Conservation (phyloP, 1,140 invertebrate genomes). For the Diprion similis region DNA sequence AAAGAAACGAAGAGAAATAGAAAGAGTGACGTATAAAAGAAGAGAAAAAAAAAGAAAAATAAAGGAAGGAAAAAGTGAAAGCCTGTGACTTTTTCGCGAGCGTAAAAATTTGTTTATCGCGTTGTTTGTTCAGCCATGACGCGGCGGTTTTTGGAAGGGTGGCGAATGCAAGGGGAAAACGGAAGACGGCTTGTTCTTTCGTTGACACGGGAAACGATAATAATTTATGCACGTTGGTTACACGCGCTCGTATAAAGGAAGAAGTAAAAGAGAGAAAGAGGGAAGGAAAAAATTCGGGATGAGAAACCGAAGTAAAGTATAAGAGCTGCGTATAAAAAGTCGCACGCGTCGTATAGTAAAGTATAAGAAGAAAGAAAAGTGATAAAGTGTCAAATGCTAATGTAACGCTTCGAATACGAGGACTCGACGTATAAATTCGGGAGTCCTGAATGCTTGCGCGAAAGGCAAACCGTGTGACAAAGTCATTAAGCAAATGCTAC, state of each 20-base stretch:
- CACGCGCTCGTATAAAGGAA: background rate
- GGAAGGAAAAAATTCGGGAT: background rate
- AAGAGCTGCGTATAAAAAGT: too few relatives aligned
- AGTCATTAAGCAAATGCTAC: background rate
- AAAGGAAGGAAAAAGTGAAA: too few relatives aligned
- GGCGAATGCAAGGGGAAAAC: too few relatives aligned
- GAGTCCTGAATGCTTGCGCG: background rate
- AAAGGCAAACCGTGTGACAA: background rate
- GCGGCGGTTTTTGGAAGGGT: background rate
- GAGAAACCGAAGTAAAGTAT: too few relatives aligned
- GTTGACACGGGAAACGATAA: background rate
- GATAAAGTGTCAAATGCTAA: constrained; percentile 7
- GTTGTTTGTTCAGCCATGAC: constrained; percentile 2
- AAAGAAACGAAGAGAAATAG: too few relatives aligned
- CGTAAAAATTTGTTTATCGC: constrained; percentile 3
- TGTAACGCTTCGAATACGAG: constrained; percentile 1
- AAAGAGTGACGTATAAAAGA: too few relatives aligned
- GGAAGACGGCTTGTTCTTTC: background rate
- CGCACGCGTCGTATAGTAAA: too few relatives aligned
- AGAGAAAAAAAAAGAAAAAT: too few relatives aligned
- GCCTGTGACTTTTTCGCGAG: background rate
- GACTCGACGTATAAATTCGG: background rate
- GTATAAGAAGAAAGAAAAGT: background rate
- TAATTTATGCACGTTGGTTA: background rate
- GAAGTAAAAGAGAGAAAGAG: background rate